Evolutionary conservation across 2,113 vertebrate genomes (phyloP).

Genomic region (Nothoprocta perdicaria): DNA sequence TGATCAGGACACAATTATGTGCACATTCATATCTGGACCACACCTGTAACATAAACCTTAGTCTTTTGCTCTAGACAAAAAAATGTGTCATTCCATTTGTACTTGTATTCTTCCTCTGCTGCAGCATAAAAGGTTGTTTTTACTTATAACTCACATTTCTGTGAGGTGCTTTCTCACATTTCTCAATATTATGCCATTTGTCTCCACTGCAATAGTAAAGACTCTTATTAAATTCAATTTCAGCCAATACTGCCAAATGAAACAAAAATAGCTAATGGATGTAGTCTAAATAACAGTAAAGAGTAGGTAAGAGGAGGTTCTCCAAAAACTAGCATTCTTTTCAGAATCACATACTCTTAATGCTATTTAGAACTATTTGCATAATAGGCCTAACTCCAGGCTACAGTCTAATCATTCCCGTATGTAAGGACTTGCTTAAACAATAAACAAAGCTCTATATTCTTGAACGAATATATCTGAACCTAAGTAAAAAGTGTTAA

Average conservation of each 20-base stretch:
- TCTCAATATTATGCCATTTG: slow-evolving; percentile 14
- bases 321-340: background rate
- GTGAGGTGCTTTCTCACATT: background rate
- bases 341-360: background rate
- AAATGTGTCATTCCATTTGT: background rate
- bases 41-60: no score
- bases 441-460: background rate
- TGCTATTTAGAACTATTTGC: background rate
- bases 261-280: slow-evolving; percentile 25
- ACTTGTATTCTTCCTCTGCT: background rate
- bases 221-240: slow-evolving; percentile 37
- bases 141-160: background rate
- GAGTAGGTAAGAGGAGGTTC: background rate
- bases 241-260: background rate
- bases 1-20: background rate
- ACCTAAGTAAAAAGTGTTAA: background rate
- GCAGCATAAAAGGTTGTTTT: background rate
- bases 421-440: background rate
- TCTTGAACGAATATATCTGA: background rate
- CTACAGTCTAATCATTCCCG: background rate
- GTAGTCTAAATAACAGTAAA: background rate
- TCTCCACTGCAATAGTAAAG: slow-evolving; percentile 9
- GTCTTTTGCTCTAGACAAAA: background rate
- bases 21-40: background rate
- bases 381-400: background rate